Evolutionary conservation across 1,140 invertebrate genomes (phyloP).

Genomic region (Andricus grossulariae): DNA sequence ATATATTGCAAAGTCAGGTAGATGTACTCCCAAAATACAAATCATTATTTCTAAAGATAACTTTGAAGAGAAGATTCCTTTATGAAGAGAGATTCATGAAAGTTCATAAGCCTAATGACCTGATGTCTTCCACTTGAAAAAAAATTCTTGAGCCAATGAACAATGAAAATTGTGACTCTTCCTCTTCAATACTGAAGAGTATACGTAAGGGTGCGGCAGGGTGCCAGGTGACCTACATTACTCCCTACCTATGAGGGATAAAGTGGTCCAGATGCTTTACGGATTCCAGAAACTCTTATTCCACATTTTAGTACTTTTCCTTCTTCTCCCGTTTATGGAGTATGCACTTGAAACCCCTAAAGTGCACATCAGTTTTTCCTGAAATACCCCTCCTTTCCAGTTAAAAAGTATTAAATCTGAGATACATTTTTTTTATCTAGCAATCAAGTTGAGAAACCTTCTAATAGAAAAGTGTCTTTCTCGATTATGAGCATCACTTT

Average conservation of each 20-base stretch:
- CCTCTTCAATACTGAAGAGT: neutral
- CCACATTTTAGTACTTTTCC: conserved; percentile 18
- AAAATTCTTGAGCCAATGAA: no score
- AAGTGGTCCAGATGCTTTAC: neutral
- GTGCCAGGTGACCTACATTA: conserved; percentile 18
- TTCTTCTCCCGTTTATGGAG: neutral
- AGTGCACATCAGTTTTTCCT: neutral
- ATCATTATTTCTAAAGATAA: no score
- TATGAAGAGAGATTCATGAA: no score
- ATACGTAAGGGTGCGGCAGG: neutral
- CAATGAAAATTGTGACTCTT: neutral
- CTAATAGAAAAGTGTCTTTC: neutral
- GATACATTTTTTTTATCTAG: neutral
- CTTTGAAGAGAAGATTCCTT: no score
- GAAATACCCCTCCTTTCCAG: neutral
- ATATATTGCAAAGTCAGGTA: neutral
- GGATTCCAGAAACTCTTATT: conserved; percentile 8
- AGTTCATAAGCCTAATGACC: no score
- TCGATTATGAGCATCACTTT: conserved; percentile 24
- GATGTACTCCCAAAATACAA: neutral
- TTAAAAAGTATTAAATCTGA: no score
- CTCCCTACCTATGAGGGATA: neutral
- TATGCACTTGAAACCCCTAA: neutral
- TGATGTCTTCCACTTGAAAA: no score
- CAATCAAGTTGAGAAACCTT: neutral